Percentiles rank a stretch among this genome's conserved stretches.
Evolutionary conservation across 2,888 invertebrate species (phyloP).

Genomic region (Mantis religiosa): DNA sequence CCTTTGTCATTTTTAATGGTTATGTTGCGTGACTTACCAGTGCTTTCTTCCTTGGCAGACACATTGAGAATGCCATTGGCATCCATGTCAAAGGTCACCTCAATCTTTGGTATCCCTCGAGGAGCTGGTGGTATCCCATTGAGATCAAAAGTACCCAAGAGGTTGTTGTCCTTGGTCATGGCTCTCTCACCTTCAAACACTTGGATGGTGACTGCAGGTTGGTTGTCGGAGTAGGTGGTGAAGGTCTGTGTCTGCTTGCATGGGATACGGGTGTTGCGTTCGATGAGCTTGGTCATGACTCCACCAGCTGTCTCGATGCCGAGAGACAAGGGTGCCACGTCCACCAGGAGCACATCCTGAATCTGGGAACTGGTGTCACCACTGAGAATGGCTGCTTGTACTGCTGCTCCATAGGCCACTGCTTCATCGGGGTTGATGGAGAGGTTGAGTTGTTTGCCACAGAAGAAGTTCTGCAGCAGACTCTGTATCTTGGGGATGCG

Average conservation of each 20-base stretch:
- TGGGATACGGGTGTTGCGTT: constrained; percentile 77
- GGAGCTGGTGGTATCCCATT: constrained; percentile 40
- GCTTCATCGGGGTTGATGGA: constrained; percentile 89
- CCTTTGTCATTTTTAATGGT: constrained; percentile 86
- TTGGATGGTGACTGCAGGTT: constrained; percentile 58
- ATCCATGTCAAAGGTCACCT: constrained; percentile 44
- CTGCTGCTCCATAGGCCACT: constrained; percentile 95
- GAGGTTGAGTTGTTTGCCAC: constrained; percentile 85
- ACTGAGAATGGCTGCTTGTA: constrained; percentile 89
- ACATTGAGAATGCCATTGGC: constrained; percentile 50
- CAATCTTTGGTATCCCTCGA: constrained; percentile 39
- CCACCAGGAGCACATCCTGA: constrained; percentile 78
- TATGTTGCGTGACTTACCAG: constrained; percentile 70
- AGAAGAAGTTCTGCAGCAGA: constrained; percentile 41
- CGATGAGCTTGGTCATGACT: constrained; percentile 79
- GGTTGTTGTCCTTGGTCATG: constrained; percentile 49
- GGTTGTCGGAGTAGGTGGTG: constrained; percentile 20
- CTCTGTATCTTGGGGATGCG: constrained; percentile 94
- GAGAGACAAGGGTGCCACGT: constrained; percentile 57
- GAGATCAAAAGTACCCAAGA: constrained; percentile 35
- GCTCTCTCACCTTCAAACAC: constrained; percentile 42
- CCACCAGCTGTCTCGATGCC: constrained; percentile 83
- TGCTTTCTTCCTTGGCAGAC: constrained; percentile 71
- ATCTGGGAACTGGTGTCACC: constrained; percentile 56
- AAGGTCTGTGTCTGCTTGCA: constrained; percentile 54